Evolutionary conservation across 2,888 invertebrate species (phyloP).

Genomic region (Tholera decimalis): DNA sequence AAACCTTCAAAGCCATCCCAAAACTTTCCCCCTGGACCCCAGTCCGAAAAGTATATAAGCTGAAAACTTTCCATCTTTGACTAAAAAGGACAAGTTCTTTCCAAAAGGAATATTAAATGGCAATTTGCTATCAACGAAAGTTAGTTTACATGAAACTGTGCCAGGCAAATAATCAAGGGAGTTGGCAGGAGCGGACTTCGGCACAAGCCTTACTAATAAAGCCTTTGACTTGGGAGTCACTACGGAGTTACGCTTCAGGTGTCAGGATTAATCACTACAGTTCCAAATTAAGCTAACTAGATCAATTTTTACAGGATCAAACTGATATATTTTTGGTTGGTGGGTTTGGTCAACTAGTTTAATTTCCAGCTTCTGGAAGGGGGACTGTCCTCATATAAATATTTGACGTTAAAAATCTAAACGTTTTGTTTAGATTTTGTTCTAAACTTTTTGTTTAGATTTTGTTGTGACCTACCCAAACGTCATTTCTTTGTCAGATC

Average conservation of each 20-base stretch:
- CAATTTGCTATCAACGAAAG: conserved; percentile 39
- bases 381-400: too few relatives aligned
- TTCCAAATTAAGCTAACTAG: conserved; percentile 27
- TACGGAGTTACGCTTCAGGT: conserved; percentile 37
- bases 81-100: conserved; percentile 24
- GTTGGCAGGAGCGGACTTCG: conserved; percentile 32
- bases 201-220: conserved; percentile 54
- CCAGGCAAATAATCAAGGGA: conserved; percentile 44
- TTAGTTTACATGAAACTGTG: conserved; percentile 31
- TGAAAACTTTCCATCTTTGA: conserved; percentile 22
- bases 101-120: conserved; percentile 47
- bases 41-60: conserved; percentile 16
- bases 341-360: too few relatives aligned
- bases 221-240: conserved; percentile 22
- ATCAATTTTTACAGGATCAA: too few relatives aligned
- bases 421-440: too few relatives aligned
- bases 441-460: too few relatives aligned
- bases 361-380: too few relatives aligned
- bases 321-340: too few relatives aligned
- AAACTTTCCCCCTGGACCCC: conserved; percentile 6
- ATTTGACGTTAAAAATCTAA: too few relatives aligned
- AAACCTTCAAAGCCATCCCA: conserved; percentile 21
- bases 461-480: too few relatives aligned
- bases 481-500: too few relatives aligned
- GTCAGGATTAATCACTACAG: conserved; percentile 27